A percentile compares a stretch with the other conserved stretches of the same genome.
phyloP scores from a whole-genome alignment of 1,140 invertebrate genomes.

The Helicoverpa armigera region DNA sequence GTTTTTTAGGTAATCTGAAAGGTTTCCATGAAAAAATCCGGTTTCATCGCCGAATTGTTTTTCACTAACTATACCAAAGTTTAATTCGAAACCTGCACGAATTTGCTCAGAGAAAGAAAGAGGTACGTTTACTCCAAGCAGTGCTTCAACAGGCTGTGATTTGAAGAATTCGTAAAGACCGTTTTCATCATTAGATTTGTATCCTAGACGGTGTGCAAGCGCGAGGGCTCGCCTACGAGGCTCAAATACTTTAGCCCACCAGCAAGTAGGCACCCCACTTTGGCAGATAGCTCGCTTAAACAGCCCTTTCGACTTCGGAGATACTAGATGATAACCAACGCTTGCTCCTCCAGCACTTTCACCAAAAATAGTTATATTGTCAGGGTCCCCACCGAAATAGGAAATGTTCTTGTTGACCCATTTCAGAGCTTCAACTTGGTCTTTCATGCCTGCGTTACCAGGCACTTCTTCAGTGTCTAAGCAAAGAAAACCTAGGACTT shows the following conservation, averaged over 20 bases:
- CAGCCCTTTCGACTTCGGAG: conserved; percentile 88
- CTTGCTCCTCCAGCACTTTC: conserved; percentile 88
- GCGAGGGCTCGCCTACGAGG: conserved; percentile 75
- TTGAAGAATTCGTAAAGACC: conserved; percentile 82
- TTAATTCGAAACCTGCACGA: conserved; percentile 71
- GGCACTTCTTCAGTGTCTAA: conserved; percentile 74
- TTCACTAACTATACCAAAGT: conserved; percentile 78
- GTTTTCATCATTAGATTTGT: conserved; percentile 75
- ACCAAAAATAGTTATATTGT: conserved; percentile 91
- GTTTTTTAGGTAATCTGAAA: conserved; percentile 66
- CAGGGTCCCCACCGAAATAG: conserved; percentile 90
- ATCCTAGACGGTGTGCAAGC: conserved; percentile 78
- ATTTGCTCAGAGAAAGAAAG: conserved; percentile 65
- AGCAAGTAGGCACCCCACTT: conserved; percentile 87
- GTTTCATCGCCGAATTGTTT: conserved; percentile 72
- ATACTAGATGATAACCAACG: conserved; percentile 83
- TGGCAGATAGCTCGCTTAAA: conserved; percentile 84
- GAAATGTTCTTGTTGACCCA: conserved; percentile 63
- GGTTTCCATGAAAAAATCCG: conserved; percentile 69
- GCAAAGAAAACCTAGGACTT: conserved; percentile 85
- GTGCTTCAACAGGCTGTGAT: conserved; percentile 52
- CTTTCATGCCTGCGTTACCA: conserved; percentile 64
- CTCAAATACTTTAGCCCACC: conserved; percentile 78
- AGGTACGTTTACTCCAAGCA: conserved; percentile 45
- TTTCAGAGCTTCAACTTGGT: conserved; percentile 60